Base-by-base conservation (phyloP, 2,797 vertebrate species). In the Gymnothorax javanicus region DNA sequence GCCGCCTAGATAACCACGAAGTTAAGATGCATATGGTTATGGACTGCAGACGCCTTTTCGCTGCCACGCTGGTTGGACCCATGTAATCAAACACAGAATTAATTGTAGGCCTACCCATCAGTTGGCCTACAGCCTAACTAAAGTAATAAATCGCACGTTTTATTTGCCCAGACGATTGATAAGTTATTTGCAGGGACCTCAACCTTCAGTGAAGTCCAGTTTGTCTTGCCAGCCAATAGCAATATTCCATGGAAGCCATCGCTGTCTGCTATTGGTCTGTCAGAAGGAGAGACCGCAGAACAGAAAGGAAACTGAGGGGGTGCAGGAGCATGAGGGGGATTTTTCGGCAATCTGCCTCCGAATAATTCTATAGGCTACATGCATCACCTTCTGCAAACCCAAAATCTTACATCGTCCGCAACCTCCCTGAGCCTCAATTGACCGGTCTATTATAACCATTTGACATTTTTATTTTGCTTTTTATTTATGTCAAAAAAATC, bases 351-450 rank as follows among this genome's bases (percentile, higher is more conserved):
- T 84, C 82, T 83, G 77, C 60, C 64, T 57, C 67, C 84, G 17
- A 43, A 59, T 71, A 56, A 84, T 85, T 77, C 82, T 62, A 73
- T 84, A 75, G 71, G 71, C 71, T 75, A 77, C 57, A 82, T 77
- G 86, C 58, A 62, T 87, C 82, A 87, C 86, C 82, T 83, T 71
- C 82, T 57, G 69, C 67, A 77, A 25, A 87, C 86, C 86, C 86
- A 83, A 84, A 84, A 86, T 60, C 58, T 27, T 25, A 79, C 43
- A 60, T 62, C 77, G 7, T 87, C 82, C 57, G 43, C 69, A n/a
- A 50, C 82, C 57, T 84, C 33, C 54, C 33, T 69, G 71, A 84
- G 81, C 62, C 62, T 67, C 62, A 87, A 33, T 25, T 87, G 62
- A 77, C 86, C 86, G 57, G 82, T 84, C 58, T 73, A 84, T 62